Conservation (phyloP, 2,888 invertebrate genomes). For the Furcula furcula region DNA sequence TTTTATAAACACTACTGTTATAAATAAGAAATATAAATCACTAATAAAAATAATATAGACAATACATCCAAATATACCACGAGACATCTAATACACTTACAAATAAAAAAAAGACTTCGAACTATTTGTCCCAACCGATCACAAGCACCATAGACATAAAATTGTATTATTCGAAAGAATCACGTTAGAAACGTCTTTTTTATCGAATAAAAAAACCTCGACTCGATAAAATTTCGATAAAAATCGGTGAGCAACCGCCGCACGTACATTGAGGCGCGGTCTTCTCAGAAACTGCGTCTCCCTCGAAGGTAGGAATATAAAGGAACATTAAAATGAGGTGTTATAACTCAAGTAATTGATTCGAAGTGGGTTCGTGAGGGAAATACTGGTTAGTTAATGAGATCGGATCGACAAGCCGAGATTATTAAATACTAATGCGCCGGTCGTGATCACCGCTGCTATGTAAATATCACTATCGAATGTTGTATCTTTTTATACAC, state of each 20-base stretch:
- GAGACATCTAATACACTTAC: background rate
- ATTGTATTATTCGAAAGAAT: constrained; percentile 52
- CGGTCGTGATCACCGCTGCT: background rate
- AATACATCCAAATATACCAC: background rate
- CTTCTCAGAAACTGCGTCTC: constrained; percentile 30
- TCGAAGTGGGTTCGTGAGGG: constrained; percentile 31
- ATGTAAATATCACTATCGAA: too few species aligned
- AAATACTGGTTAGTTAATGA: constrained; percentile 21
- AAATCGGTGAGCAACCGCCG: constrained; percentile 46
- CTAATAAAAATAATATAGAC: too few species aligned
- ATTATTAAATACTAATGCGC: constrained; percentile 24
- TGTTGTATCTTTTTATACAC: too few species aligned
- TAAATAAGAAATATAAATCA: too few species aligned
- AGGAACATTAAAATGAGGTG: constrained; percentile 22
- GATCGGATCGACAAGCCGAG: constrained; percentile 28
- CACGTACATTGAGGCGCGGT: constrained; percentile 36
- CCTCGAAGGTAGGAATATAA: constrained; percentile 35
- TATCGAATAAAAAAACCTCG: constrained; percentile 31
- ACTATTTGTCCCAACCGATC: constrained; percentile 37
- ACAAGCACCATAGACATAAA: constrained; percentile 49
- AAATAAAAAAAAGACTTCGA: constrained; percentile 10
- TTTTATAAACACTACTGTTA: too few species aligned
- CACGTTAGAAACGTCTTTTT: constrained; percentile 33
- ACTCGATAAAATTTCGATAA: constrained; percentile 46
- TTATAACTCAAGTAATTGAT: constrained; percentile 37